Percentiles rank a stretch among this genome's conserved stretches.
Evolutionary conservation across 2,797 vertebrate genomes (phyloP).

Genomic region (Gila robusta): DNA sequence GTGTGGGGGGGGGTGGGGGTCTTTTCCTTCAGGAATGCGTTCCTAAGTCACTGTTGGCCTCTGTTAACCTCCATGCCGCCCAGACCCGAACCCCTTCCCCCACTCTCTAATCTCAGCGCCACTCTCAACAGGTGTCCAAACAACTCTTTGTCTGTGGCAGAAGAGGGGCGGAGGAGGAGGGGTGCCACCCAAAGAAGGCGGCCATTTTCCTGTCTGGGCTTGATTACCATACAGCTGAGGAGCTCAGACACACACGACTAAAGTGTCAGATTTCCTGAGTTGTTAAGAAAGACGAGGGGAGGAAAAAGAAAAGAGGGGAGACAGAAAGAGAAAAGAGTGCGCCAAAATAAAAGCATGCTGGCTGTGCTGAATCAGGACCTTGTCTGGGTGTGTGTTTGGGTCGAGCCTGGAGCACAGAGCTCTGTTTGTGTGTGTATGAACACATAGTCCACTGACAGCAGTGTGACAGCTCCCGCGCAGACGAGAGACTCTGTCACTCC

Average conservation of each 20-base stretch:
- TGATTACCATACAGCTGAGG: slow-evolving; percentile 96
- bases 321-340: slow-evolving; percentile 70
- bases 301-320: slow-evolving; percentile 64
- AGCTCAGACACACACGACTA: slow-evolving; percentile 72
- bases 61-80: slow-evolving; percentile 79
- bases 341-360: slow-evolving; percentile 77
- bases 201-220: slow-evolving; percentile 84
- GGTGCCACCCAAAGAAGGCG: slow-evolving; percentile 78
- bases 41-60: slow-evolving; percentile 83
- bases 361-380: slow-evolving; percentile 67
- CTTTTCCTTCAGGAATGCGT: slow-evolving; percentile 83
- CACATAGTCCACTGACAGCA: slow-evolving; percentile 52
- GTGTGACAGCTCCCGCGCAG: slow-evolving; percentile 43
- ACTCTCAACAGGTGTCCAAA: slow-evolving; percentile 92
- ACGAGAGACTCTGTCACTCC: slow-evolving; percentile 55
- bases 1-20: slow-evolving; percentile 7
- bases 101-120: slow-evolving; percentile 82
- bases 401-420: slow-evolving; percentile 34
- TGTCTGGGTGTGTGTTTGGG: slow-evolving; percentile 49
- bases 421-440: slow-evolving; percentile 43
- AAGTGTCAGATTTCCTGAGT: slow-evolving; percentile 79
- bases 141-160: slow-evolving; percentile 86
- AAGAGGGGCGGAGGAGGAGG: slow-evolving; percentile 69
- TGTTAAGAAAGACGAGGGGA: slow-evolving; percentile 73
- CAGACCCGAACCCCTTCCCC: slow-evolving; percentile 65